Percentiles rank a stretch among this genome's conserved stretches.
Evolutionary conservation across 2,797 vertebrate genomes (phyloP).

Genomic region (Staurois parvus): DNA sequence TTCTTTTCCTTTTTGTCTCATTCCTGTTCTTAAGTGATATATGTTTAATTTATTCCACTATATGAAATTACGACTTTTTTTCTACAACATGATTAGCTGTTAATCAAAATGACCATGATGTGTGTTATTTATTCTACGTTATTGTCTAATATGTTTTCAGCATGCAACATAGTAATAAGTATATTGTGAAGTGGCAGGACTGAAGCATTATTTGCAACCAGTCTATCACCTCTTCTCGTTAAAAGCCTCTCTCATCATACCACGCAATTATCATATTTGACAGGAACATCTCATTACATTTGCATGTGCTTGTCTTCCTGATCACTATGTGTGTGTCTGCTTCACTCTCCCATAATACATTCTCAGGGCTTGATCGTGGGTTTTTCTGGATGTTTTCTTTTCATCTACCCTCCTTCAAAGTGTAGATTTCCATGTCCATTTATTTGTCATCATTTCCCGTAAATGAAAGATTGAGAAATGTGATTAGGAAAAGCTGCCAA

Average conservation of each 20-base stretch:
- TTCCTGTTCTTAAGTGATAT: neutral
- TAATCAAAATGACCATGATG: slow-evolving; percentile 16
- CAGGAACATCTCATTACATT: slow-evolving; percentile 62
- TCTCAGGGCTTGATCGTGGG: slow-evolving; percentile 21
- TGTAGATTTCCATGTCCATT: slow-evolving; percentile 56
- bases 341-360: slow-evolving; percentile 38
- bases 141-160: slow-evolving; percentile 36
- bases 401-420: slow-evolving; percentile 45
- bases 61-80: slow-evolving; percentile 9
- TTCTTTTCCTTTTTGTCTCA: neutral
- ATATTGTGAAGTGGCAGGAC: slow-evolving; percentile 64
- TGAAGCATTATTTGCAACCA: slow-evolving; percentile 66
- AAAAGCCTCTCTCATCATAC: slow-evolving; percentile 61
- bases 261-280: slow-evolving; percentile 65
- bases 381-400: slow-evolving; percentile 60
- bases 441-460: slow-evolving; percentile 53
- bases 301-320: slow-evolving; percentile 64
- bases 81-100: slow-evolving; percentile 17
- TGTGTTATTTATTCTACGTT: slow-evolving; percentile 28
- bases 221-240: slow-evolving; percentile 63
- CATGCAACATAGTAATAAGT: slow-evolving; percentile 60
- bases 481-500: slow-evolving; percentile 60
- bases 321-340: slow-evolving; percentile 38
- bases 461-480: slow-evolving; percentile 59
- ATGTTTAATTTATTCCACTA: neutral